A percentile compares a stretch with the other conserved stretches of the same genome.
These are phyloP conservation scores for Buphagus erythrorhynchus DNA, from an alignment of 2,797 vertebrate genomes.

Conservation along the genomic window DNA sequence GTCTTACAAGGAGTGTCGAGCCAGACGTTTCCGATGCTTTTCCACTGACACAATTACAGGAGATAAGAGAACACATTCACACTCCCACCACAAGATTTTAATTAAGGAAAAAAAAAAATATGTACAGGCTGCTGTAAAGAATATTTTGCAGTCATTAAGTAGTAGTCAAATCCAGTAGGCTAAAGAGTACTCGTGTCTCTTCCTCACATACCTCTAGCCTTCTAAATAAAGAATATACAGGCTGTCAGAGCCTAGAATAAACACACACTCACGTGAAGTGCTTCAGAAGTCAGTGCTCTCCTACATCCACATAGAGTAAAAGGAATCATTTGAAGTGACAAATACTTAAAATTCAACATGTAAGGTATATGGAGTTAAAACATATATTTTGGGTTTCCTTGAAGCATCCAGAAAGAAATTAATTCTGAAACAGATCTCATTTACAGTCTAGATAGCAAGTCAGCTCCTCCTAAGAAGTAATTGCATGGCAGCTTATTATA, in stretches of 20 bases:
- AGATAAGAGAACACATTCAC: neutral
- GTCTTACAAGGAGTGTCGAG: accelerated
- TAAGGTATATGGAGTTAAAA: neutral
- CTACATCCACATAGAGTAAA: neutral
- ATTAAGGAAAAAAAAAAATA: neutral
- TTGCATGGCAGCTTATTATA: constrained; percentile 26
- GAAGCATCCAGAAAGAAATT: neutral
- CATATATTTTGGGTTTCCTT: neutral
- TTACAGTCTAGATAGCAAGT: constrained; percentile 27
- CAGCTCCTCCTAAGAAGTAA: constrained; percentile 25
- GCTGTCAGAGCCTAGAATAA: constrained; percentile 5
- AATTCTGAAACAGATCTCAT: constrained; percentile 16
- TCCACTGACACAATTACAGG: neutral
- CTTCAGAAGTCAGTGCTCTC: neutral
- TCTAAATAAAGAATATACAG: constrained; percentile 11
- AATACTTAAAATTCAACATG: neutral
- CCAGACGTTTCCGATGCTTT: neutral
- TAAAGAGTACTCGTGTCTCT: neutral
- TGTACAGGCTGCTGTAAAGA: neutral
- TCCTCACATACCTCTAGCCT: neutral
- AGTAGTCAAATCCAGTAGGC: neutral
- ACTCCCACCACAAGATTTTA: neutral
- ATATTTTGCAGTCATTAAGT: neutral
- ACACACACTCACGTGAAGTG: neutral
- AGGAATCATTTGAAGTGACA: neutral